Percentiles rank a stretch among this genome's conserved stretches.
These are phyloP conservation scores for Bolborhynchus lineola DNA, from an alignment of 2,113 vertebrate species.

Conservation along the genomic window DNA sequence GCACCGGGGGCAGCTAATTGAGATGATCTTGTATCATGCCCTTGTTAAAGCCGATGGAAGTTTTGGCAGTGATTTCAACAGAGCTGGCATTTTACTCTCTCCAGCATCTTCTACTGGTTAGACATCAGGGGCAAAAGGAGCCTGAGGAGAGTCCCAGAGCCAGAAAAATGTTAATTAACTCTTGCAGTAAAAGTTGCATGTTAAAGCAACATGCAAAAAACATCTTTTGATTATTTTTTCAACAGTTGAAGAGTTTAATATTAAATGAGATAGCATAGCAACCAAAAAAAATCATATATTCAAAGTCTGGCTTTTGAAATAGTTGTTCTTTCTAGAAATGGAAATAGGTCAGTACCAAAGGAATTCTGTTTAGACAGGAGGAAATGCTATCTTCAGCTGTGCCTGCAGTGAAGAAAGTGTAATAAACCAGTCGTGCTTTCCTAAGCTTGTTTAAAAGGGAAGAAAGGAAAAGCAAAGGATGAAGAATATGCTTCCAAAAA, in stretches of 20 bases:
- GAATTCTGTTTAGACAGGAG: constrained; percentile 27
- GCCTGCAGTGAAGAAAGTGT: constrained; percentile 11
- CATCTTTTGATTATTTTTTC: not conserved
- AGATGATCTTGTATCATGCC: not conserved
- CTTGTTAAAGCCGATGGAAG: not conserved
- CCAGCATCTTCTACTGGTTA: not conserved
- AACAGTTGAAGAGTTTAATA: not conserved
- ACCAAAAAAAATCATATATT: not conserved
- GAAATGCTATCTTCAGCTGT: constrained; percentile 1
- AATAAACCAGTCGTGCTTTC: constrained; percentile 33
- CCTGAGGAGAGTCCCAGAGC: not conserved
- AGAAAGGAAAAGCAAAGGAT: not conserved
- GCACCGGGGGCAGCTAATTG: not conserved
- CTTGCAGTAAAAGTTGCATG: not conserved
- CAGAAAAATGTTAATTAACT: not conserved
- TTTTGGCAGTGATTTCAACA: not conserved
- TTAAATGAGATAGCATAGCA: not conserved
- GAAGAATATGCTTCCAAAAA: constrained; percentile 1
- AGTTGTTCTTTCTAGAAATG: not conserved
- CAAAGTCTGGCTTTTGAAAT: not conserved
- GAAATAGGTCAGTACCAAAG: not conserved
- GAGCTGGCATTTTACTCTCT: not conserved
- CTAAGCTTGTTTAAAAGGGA: constrained; percentile 22
- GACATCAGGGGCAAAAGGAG: not conserved
- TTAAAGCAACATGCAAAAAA: not conserved